Evolutionary conservation across 2,113 vertebrate species (phyloP).

Genomic region (Reinhardtius hippoglossoides): DNA sequence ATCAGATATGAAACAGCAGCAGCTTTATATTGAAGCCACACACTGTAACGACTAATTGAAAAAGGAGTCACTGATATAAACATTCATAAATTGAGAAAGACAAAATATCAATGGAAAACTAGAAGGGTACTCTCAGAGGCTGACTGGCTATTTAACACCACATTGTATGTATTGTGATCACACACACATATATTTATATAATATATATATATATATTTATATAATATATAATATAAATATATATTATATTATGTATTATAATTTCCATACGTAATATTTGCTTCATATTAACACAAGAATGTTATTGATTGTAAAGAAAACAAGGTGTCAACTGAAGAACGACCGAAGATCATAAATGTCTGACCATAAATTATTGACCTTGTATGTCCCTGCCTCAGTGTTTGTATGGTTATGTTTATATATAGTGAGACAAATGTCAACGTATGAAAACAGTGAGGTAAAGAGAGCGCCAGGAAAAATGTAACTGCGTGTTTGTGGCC

Average conservation of each 20-base stretch:
- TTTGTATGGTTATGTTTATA: background rate
- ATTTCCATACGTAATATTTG: too few relatives aligned
- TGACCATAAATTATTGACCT: background rate
- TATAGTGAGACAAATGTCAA: background rate
- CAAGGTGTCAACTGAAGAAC: background rate
- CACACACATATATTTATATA: too few relatives aligned
- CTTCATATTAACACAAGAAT: background rate
- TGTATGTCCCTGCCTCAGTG: background rate
- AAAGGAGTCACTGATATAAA: too few relatives aligned
- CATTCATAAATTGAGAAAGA: too few relatives aligned
- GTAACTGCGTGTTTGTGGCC: background rate
- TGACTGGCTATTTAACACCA: too few relatives aligned
- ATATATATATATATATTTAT: too few relatives aligned
- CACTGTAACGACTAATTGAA: background rate
- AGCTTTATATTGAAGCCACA: background rate
- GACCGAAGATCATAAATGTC: background rate
- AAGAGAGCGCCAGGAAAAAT: conserved; percentile 5
- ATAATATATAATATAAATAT: too few relatives aligned
- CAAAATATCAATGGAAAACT: too few relatives aligned
- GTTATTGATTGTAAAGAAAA: background rate
- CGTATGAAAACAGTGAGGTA: background rate
- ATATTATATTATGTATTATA: too few relatives aligned
- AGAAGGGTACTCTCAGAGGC: too few relatives aligned
- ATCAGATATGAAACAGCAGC: background rate
- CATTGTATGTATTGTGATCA: too few relatives aligned